Percentiles rank a stretch among this genome's conserved stretches.
Conservation (phyloP, 2,113 vertebrate genomes). For the Paratilapia polleni region DNA sequence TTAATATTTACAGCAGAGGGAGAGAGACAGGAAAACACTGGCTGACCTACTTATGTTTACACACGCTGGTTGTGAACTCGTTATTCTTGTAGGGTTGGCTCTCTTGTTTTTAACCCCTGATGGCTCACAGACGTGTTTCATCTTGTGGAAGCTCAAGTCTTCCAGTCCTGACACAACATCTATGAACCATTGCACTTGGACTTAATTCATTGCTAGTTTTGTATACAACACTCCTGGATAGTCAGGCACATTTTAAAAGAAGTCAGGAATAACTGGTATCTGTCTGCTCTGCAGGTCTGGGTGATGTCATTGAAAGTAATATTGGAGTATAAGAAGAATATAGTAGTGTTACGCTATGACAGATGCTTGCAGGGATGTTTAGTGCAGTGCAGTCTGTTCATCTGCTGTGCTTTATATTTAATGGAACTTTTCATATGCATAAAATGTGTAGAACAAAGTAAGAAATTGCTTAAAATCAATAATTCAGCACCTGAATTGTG, state of each 20-base stretch:
- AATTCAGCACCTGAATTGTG: neutral
- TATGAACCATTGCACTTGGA: neutral
- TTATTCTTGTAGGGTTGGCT: slow-evolving; percentile 21
- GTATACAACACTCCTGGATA: neutral
- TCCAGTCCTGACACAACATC: neutral
- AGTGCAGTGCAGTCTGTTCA: neutral
- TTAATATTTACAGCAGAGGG: neutral
- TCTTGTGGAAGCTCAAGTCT: slow-evolving; percentile 42
- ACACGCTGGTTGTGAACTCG: slow-evolving; percentile 10
- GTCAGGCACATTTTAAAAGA: neutral
- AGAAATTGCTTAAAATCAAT: neutral
- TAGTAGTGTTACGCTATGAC: no score
- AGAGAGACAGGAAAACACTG: slow-evolving; percentile 8
- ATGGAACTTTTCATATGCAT: neutral
- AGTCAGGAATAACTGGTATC: neutral
- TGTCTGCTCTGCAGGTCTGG: neutral
- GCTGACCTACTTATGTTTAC: slow-evolving; percentile 42
- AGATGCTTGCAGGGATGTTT: neutral
- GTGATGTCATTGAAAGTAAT: neutral
- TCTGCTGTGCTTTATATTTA: neutral
- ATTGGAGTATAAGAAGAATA: neutral
- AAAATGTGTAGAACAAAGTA: neutral
- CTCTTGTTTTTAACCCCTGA: neutral
- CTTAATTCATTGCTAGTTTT: neutral
- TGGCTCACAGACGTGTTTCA: slow-evolving; percentile 30